phyloP scores from a whole-genome alignment of 1,140 invertebrate species.

The Zaprionus nigranus region DNA sequence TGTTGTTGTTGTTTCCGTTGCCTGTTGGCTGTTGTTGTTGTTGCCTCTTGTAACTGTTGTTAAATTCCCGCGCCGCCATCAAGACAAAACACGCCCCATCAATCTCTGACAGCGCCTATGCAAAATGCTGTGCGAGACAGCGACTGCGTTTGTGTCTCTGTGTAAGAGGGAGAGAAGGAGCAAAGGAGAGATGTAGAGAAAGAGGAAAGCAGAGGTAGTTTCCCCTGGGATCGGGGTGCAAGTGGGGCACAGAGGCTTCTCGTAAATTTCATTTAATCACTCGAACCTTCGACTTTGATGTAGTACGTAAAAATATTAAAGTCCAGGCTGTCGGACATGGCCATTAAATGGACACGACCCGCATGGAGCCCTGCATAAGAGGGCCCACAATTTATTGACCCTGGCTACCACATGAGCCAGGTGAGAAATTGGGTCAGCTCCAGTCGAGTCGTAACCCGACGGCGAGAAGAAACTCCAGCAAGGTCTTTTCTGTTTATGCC shows the following conservation, averaged over 20 bases:
- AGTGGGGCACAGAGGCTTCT: constrained; percentile 38
- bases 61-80: constrained; percentile 36
- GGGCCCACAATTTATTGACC: constrained; percentile 55
- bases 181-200: neutral
- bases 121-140: constrained; percentile 45
- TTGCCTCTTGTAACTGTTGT: constrained; percentile 14
- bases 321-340: constrained; percentile 61
- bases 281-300: constrained; percentile 71
- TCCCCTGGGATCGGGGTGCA: constrained; percentile 1
- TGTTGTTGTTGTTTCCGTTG: neutral
- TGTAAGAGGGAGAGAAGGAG: neutral
- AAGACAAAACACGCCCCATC: constrained; percentile 70
- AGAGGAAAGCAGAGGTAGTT: neutral
- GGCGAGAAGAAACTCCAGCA: neutral
- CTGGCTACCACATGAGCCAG: constrained; percentile 45
- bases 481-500: constrained; percentile 19
- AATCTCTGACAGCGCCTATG: constrained; percentile 76
- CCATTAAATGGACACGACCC: constrained; percentile 56
- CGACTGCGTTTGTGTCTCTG: neutral
- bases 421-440: constrained; percentile 59
- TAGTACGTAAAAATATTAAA: constrained; percentile 67
- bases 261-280: constrained; percentile 81
- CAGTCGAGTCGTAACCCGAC: neutral
- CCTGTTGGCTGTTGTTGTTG: neutral
- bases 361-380: constrained; percentile 9